Percentiles rank a stretch among this genome's conserved stretches.
These are phyloP conservation scores for Phainopepla nitens DNA, from an alignment of 2,113 vertebrate genomes.

Conservation along the genomic window DNA sequence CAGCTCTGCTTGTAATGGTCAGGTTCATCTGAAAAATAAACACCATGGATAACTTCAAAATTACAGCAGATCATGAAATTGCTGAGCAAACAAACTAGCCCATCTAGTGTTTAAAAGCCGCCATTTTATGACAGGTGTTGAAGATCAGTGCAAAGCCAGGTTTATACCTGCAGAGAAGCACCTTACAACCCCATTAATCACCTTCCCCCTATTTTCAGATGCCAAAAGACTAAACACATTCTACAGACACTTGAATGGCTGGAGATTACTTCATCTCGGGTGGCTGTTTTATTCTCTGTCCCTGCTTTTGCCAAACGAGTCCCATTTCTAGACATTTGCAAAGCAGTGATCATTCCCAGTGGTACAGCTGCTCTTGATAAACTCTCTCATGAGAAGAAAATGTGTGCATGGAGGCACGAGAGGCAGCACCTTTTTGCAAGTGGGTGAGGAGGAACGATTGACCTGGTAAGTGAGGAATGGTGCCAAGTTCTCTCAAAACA, in stretches of 20 bases:
- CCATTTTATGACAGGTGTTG: neutral
- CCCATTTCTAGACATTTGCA: neutral
- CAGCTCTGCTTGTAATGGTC: neutral
- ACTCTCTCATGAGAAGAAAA: neutral
- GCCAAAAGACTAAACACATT: neutral
- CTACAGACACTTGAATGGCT: neutral
- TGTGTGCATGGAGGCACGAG: neutral
- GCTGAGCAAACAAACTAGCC: neutral
- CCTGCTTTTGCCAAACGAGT: neutral
- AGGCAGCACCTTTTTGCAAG: neutral
- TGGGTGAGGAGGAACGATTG: fast-evolving
- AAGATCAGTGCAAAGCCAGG: neutral
- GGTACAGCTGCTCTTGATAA: neutral
- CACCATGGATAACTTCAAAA: neutral
- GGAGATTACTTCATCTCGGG: neutral
- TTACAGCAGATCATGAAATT: neutral
- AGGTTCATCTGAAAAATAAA: neutral
- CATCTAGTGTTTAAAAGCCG: neutral
- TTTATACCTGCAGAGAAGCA: neutral
- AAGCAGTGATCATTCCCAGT: neutral
- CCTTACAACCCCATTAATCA: neutral
- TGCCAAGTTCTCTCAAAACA: neutral
- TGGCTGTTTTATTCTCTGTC: neutral
- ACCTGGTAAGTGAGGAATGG: neutral
- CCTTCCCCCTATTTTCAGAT: neutral